Evolutionary conservation across 1,140 invertebrate species (phyloP), one percentile per base, ranked within the genome.

Genomic region (Papilio helenus): DNA sequence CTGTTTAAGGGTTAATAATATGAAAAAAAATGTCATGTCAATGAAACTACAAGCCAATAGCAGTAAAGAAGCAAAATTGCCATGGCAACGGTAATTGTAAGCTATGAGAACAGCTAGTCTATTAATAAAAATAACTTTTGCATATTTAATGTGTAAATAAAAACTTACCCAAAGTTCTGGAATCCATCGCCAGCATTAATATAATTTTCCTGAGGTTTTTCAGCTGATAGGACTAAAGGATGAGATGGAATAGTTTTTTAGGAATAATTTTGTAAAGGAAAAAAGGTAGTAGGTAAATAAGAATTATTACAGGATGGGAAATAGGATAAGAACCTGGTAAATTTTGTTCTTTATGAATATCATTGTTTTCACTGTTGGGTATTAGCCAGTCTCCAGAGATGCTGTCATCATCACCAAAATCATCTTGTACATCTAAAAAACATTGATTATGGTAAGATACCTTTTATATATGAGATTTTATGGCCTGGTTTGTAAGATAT

Each of bases 371-470:
- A 79, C 84, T 86, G 74, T 89, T 86, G 51, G 86, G 68, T 46
- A 85, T 81, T n/a, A 88, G 49, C 92, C 90, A 93, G 29, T 93
- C 90, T 55, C 93, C 80, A 79, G 93, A 88, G 76, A 89, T 84
- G 77, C 83, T 88, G 39, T 93, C 91, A 79, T 93, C 89, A 81
- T 90, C 90, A 88, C 84, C 88, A 61, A 82, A 85, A 39, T 92
- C 88, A 44, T 92, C 90, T 81, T 83, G 86, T 46, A 83, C 81
- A 86, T 91, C 90, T 93, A 68, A 34, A 85, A 46, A 72, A 68
- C 76, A 44, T 71, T 49, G 16, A 2, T 49, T 7, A 49, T 49
- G 18, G 16, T 49, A 18, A 18, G 46, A 49, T 49, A 46, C 44
- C 12, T 46, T 46, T 46, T 46, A 46, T 14, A 16, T 4, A 14